Percentiles rank a stretch among this genome's conserved stretches.
phyloP scores from a whole-genome alignment of 2,888 invertebrate species.

The Sesia bembeciformis region DNA sequence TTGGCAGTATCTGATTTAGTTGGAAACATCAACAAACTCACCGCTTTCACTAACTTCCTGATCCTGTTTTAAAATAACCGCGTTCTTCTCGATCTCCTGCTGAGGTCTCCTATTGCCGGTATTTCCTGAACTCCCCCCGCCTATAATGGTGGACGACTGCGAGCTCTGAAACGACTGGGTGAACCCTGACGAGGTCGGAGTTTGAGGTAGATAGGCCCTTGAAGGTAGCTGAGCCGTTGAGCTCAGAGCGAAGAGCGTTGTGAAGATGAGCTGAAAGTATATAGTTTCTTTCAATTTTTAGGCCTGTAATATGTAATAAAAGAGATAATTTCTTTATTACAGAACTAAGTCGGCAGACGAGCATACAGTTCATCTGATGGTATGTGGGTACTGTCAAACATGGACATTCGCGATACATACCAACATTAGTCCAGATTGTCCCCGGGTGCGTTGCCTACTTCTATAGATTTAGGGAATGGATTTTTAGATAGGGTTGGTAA shows the following conservation, averaged over 20 bases:
- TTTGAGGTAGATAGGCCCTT: conserved; percentile 21
- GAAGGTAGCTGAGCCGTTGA: conserved; percentile 43
- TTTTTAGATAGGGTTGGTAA: no score
- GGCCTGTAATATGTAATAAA: no score
- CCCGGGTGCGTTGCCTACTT: no score
- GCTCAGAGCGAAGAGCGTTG: conserved; percentile 25
- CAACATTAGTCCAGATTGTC: no score
- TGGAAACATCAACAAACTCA: conserved; percentile 12
- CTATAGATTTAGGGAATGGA: no score
- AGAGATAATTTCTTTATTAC: no score
- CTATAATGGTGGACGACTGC: conserved; percentile 5
- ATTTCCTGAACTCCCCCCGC: conserved; percentile 13
- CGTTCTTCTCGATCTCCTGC: conserved; percentile 41
- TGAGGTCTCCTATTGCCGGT: conserved; percentile 36
- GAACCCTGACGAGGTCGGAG: conserved; percentile 4
- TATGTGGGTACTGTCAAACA: no score
- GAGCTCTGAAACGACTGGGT: conserved; percentile 9
- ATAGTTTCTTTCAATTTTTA: no score
- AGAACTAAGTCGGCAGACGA: no score
- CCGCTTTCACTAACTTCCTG: conserved; percentile 43
- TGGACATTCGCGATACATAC: no score
- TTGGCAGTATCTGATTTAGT: no score
- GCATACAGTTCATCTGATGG: no score
- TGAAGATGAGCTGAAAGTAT: conserved; percentile 30
- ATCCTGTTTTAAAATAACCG: conserved; percentile 40